These are phyloP conservation scores for Galendromus occidentalis DNA, from an alignment of 1,140 invertebrate species.

Conservation along the genomic window DNA sequence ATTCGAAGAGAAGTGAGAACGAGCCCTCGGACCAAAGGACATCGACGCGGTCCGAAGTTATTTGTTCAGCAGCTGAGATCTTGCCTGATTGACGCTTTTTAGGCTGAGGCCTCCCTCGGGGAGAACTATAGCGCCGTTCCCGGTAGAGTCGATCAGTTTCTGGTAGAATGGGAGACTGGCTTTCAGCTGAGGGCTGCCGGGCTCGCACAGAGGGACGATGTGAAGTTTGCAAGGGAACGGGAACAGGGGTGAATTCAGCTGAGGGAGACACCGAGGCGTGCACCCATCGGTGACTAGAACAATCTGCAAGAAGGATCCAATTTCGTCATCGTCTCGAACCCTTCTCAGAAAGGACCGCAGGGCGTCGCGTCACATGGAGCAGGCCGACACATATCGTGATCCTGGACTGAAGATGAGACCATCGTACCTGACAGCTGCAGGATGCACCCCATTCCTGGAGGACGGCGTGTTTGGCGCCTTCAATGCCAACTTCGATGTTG, in stretches of 20 bases:
- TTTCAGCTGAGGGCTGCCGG: conserved; percentile 25
- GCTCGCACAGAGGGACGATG: conserved; percentile 41
- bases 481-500: conserved; percentile 50
- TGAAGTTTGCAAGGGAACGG: conserved; percentile 58
- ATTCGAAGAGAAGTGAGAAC: too few species aligned
- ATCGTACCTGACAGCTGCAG: conserved; percentile 35
- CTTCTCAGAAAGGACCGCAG: too few species aligned
- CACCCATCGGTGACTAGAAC: conserved; percentile 59
- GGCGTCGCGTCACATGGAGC: too few species aligned
- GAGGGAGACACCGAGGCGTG: conserved; percentile 28
- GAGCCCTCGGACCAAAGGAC: too few species aligned
- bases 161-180: conserved; percentile 30
- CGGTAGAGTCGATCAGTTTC: conserved; percentile 37
- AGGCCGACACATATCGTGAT: too few species aligned
- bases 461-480: conserved; percentile 49
- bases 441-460: conserved; percentile 63
- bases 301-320: conserved; percentile 40
- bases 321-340: too few species aligned
- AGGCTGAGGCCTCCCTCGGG: neutral
- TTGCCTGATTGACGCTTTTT: neutral
- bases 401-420: too few species aligned
- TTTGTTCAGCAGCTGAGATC: too few species aligned
- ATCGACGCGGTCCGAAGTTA: too few species aligned
- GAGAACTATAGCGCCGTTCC: conserved; percentile 23
- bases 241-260: conserved; percentile 39